A percentile compares a stretch with the other conserved stretches of the same genome.
phyloP scores from a whole-genome alignment of 2,888 invertebrate species.

The Temnothorax ravouxi region DNA sequence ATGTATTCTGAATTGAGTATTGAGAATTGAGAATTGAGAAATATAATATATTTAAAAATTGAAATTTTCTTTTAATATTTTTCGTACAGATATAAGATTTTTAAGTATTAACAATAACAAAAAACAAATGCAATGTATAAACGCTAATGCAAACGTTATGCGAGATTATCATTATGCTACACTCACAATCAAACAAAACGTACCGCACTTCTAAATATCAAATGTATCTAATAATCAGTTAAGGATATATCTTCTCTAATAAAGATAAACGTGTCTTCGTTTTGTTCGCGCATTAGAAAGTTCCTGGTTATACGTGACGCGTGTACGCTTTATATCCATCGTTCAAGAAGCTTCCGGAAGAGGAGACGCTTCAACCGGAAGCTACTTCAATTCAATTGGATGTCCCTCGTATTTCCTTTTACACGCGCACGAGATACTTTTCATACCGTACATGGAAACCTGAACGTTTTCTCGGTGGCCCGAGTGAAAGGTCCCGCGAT shows the following conservation, averaged over 20 bases:
- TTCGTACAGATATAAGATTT: neutral
- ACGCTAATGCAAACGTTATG: neutral
- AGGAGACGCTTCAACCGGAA: conserved; percentile 59
- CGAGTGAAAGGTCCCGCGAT: conserved; percentile 52
- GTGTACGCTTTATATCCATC: neutral
- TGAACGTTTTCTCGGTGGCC: conserved; percentile 16
- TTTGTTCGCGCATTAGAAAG: conserved; percentile 43
- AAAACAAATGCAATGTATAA: neutral
- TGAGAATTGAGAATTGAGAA: no score
- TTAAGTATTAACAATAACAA: neutral
- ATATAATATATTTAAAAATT: neutral
- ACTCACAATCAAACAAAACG: neutral
- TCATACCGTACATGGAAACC: conserved; percentile 48
- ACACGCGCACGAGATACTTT: conserved; percentile 46
- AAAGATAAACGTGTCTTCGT: conserved; percentile 1
- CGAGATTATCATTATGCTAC: neutral
- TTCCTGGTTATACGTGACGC: neutral
- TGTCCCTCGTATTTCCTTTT: conserved; percentile 63
- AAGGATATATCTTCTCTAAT: conserved; percentile 1
- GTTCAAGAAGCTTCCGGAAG: conserved; percentile 44
- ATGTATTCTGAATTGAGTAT: no score
- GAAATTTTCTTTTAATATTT: no score
- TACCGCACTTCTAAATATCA: neutral
- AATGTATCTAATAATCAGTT: conserved; percentile 9
- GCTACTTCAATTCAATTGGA: conserved; percentile 51